Evolutionary conservation across 2,797 vertebrate species (phyloP), one percentile per base, ranked within the genome.

Genomic region (Protonibea diacanthus): DNA sequence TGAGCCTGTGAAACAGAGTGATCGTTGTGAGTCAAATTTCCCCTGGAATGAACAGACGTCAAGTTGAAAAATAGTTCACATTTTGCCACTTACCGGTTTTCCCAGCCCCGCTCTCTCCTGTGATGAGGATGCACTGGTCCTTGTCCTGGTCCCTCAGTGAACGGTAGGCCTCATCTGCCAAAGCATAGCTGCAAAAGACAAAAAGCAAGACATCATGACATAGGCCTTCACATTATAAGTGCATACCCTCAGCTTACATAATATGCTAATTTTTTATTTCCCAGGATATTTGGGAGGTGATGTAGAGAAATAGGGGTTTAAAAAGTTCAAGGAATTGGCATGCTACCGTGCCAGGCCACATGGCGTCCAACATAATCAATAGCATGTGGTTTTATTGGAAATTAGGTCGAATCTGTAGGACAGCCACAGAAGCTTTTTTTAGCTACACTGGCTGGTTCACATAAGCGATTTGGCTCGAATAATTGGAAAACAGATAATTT

Each of bases 121-220:
- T 99, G 86, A 99, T 99, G 78, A 99, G 97, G 87, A 99, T 99
- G 75, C 98, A 99, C 57, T 99, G 98, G 93, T 99, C 98, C 93
- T 99, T 99, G 92, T 98, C 98, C 92, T 99, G 98, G 95, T 99
- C 97, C 81, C 98, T 95, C 80, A 99, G 93, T 18, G 98, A 99
- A 81, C 98, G 94, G 89, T 99, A 99, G 4, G 98, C 98, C 94
- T 99, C 98, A 85, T 99, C 98, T 67, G 98, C 97, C 87, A 99
- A 91, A 76, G 98, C 97, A 73, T 97, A 99, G 82, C 98, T 99
- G 95, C 33, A 38, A 14, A 93, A 91, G 76, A 92, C 33, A 90
- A 73, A 66, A 75, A 55, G 33, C 5, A 71, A 15, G 82, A 12
- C 75, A 21, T 51, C 56, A 71, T 27, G 25, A 27, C 25, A 27